Evolutionary conservation across 53 echinoderm and acorn worm species (phyloP), one percentile per base, ranked within the genome.

Genomic region (Astropecten irregularis): DNA sequence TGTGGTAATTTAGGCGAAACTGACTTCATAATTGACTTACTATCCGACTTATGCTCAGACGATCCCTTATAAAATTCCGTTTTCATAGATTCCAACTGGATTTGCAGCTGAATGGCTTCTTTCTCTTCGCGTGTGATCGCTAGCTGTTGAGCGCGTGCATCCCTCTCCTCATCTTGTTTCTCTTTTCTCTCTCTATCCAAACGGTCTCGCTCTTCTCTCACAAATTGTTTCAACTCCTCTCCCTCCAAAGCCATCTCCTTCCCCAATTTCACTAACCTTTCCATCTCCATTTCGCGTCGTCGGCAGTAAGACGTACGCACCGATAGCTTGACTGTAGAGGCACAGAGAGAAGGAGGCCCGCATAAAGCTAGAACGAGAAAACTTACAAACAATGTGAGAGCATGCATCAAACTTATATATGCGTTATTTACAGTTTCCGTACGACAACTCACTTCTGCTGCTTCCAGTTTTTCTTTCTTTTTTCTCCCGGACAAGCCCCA

Each of bases 1-100:
- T 67, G 52, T 13, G 83, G 66, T 51, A 82, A 31, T 25, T 82
- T 82, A 29, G 83, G 66, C 11, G 83, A 21, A 14, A 39, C 18
- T 4, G 22, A 38, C 18, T 37, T 77, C 19, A 54, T 4, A 9
- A 4, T 5, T 54, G 18, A 4, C 3, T 8, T 11, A 11, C 6
- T 8, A 42, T 8, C 18, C 54, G 3, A 9, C 54, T 54, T n/a
- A n/a, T 40, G 36, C 27, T 46, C 25, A 25, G 14, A n/a, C n/a
- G n/a, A n/a, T n/a, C n/a, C 18, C 18, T n/a, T 4, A 4, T 9
- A n/a, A 4, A 4, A 18, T 54, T 54, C 16, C 54, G 6, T 54
- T 21, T 54, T 54, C n/a, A 54, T 7, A n/a, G n/a, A 9, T 18
- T 8, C 54, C 22, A 54, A 5, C 22, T 54, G 9, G 6, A 54